These are phyloP conservation scores for Urocolius indicus DNA, from an alignment of 2,113 vertebrate species.

Conservation along the genomic window DNA sequence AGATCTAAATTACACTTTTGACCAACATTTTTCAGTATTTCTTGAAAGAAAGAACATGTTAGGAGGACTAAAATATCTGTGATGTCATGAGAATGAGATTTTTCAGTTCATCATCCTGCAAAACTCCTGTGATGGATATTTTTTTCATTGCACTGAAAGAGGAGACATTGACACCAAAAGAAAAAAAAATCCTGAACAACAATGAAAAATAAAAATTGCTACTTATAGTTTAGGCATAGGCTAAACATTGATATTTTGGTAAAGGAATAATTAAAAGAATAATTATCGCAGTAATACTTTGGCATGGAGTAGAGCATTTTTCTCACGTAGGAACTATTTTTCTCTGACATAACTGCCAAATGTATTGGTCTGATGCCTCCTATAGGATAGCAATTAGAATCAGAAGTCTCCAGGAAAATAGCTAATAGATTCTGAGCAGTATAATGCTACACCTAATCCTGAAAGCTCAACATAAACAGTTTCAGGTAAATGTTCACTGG, in stretches of 20 bases:
- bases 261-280: background rate
- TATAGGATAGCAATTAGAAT: background rate
- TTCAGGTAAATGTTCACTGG: background rate
- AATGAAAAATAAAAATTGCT: background rate
- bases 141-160: background rate
- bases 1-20: conserved; percentile 6
- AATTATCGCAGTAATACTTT: background rate
- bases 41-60: conserved; percentile 10
- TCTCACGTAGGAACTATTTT: background rate
- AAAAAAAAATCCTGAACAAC: background rate
- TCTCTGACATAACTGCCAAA: background rate
- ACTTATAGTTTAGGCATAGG: background rate
- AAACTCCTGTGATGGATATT: background rate
- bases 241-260: background rate
- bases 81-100: conserved; percentile 17
- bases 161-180: background rate
- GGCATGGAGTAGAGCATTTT: background rate
- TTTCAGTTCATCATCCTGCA: conserved; percentile 29
- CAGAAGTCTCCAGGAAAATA: background rate
- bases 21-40: conserved; percentile 29
- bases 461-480: background rate
- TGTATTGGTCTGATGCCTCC: background rate
- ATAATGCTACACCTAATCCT: background rate
- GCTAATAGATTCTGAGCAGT: background rate
- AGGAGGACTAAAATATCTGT: conserved; percentile 33